These are phyloP conservation scores for Entomyzon cyanotis DNA, from an alignment of 2,113 vertebrate genomes.

Conservation along the genomic window DNA sequence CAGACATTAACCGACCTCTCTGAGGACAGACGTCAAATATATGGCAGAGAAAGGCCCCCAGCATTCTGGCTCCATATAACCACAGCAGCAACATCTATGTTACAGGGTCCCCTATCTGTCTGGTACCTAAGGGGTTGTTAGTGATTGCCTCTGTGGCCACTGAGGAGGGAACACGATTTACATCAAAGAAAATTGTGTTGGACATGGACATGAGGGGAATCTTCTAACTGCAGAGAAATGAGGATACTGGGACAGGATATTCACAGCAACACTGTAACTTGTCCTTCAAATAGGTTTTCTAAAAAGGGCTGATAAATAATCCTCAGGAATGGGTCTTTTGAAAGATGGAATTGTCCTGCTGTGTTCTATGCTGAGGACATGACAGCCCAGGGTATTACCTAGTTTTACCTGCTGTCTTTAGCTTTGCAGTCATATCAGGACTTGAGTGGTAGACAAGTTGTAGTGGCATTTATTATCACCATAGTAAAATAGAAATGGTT, in stretches of 20 bases:
- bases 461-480: not conserved
- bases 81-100: not conserved
- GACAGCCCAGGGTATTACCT: not conserved
- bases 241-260: not conserved
- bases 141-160: not conserved
- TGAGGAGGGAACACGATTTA: not conserved
- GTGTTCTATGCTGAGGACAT: not conserved
- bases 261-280: not conserved
- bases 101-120: not conserved
- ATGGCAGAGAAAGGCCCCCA: not conserved
- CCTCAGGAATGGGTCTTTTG: not conserved
- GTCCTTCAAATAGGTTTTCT: not conserved
- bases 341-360: not conserved
- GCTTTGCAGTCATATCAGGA: not conserved
- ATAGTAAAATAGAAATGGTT: not conserved
- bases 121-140: not conserved
- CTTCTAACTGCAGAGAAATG: not conserved
- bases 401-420: not conserved
- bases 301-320: not conserved
- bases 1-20: not conserved
- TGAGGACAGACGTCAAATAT: not conserved
- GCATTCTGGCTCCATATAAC: not conserved
- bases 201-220: not conserved
- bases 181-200: not conserved
- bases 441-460: not conserved